Evolutionary conservation across 2,797 vertebrate species (phyloP).

Genomic region (Carapus acus): DNA sequence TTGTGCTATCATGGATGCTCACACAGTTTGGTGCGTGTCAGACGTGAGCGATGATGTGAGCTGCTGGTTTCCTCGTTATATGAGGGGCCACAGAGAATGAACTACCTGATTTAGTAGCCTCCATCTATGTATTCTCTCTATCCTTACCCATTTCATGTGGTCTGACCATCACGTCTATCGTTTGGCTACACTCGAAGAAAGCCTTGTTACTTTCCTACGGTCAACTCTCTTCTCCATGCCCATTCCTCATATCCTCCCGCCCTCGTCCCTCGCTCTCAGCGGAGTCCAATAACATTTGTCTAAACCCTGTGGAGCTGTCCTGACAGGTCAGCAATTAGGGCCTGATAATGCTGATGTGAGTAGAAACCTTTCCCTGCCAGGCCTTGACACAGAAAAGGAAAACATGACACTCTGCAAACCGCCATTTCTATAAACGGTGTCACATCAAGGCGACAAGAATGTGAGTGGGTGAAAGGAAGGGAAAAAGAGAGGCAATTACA

Average conservation of each 20-base stretch:
- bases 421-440: constrained; percentile 29
- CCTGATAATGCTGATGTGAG: constrained; percentile 54
- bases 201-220: too few species aligned
- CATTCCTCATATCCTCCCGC: constrained; percentile 1
- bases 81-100: too few species aligned
- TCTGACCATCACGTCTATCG: neutral
- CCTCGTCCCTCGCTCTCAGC: constrained; percentile 24
- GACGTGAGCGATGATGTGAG: too few species aligned
- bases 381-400: constrained; percentile 48
- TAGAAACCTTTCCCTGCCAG: constrained; percentile 46
- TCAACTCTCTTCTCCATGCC: neutral
- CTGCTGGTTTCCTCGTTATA: too few species aligned
- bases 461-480: too few species aligned
- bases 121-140: neutral
- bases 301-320: constrained; percentile 48
- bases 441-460: constrained; percentile 43
- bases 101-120: too few species aligned
- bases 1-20: too few species aligned
- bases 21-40: too few species aligned
- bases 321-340: constrained; percentile 59
- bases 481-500: constrained; percentile 29
- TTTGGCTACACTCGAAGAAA: too few species aligned
- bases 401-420: constrained; percentile 47
- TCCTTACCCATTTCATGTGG: neutral
- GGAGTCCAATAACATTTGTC: constrained; percentile 37